Conservation (phyloP, 2,113 vertebrate species). For the Ailurus styani region DNA sequence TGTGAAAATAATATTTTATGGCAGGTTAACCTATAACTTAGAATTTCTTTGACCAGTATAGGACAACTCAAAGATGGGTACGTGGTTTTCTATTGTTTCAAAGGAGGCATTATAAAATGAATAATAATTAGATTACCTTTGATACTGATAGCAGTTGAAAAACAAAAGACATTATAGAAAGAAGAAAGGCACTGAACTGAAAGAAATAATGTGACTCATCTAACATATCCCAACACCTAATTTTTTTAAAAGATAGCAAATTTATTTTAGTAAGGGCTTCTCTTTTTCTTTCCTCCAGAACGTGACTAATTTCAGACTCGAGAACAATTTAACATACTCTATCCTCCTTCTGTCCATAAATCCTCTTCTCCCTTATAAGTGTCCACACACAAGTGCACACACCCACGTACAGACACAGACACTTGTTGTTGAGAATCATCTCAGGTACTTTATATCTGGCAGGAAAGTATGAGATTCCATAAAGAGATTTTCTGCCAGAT, state of each 20-base stretch:
- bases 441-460: background rate
- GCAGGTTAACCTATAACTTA: background rate
- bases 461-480: background rate
- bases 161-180: background rate
- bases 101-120: background rate
- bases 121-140: background rate
- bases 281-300: background rate
- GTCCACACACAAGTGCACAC: too few species aligned
- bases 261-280: background rate
- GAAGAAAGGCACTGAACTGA: background rate
- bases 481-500: constrained; percentile 37
- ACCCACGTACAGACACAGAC: background rate
- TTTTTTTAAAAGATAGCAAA: background rate
- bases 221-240: background rate
- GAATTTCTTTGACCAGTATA: background rate
- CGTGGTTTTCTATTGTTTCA: background rate
- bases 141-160: background rate
- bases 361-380: background rate
- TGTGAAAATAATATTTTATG: background rate
- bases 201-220: background rate
- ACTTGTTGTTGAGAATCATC: constrained; percentile 18
- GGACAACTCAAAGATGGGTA: background rate
- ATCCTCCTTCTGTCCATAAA: background rate
- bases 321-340: background rate
- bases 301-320: background rate